Conservation (phyloP, 2,797 vertebrate genomes). For the Discoglossus pictus region DNA sequence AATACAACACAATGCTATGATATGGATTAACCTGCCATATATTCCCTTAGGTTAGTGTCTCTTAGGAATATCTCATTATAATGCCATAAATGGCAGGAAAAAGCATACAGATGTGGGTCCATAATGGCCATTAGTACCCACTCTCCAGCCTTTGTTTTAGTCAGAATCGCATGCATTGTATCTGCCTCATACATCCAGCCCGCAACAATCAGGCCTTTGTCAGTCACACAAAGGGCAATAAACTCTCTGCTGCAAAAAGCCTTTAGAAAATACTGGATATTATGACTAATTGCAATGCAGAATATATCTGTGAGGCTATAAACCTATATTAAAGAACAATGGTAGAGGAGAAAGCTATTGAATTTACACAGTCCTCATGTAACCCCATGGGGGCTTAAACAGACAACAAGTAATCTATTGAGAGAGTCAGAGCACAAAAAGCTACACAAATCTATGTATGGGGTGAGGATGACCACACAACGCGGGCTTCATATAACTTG, state of each 20-base stretch:
- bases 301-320: slow-evolving; percentile 72
- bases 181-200: slow-evolving; percentile 72
- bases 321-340: slow-evolving; percentile 75
- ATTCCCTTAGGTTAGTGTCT: slow-evolving; percentile 2
- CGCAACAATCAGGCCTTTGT: slow-evolving; percentile 75
- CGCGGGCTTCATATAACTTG: slow-evolving; percentile 69
- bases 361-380: slow-evolving; percentile 72
- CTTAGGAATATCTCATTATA: slow-evolving; percentile 30
- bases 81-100: neutral
- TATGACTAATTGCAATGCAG: slow-evolving; percentile 75
- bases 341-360: slow-evolving; percentile 71
- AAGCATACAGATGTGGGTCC: slow-evolving; percentile 41
- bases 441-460: slow-evolving; percentile 62
- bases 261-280: slow-evolving; percentile 67
- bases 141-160: slow-evolving; percentile 59
- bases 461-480: slow-evolving; percentile 67
- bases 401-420: slow-evolving; percentile 78
- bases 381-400: slow-evolving; percentile 67
- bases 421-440: slow-evolving; percentile 64
- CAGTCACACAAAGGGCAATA: slow-evolving; percentile 70
- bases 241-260: slow-evolving; percentile 70
- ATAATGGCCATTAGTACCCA: slow-evolving; percentile 56
- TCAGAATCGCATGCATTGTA: slow-evolving; percentile 73
- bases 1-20: neutral
- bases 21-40: neutral